A percentile compares a stretch with the other conserved stretches of the same genome.
These are phyloP conservation scores for Menidia menidia DNA, from an alignment of 2,797 vertebrate genomes.

Conservation along the genomic window DNA sequence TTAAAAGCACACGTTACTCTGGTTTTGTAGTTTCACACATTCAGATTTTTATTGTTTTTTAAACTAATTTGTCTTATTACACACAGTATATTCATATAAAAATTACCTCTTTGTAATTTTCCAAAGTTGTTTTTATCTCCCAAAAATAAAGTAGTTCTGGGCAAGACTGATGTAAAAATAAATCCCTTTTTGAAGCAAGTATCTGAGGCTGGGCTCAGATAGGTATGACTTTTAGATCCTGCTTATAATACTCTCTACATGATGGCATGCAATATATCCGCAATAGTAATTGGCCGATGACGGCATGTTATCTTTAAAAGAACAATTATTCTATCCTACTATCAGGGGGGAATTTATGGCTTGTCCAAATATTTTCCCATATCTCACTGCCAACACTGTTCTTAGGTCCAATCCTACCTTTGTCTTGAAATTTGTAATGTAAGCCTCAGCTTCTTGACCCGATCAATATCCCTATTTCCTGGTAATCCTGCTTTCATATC, in stretches of 20 bases:
- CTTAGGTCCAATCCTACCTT: slow-evolving; percentile 42
- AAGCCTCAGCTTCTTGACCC: slow-evolving; percentile 62
- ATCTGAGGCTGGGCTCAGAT: no score
- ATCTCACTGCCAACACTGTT: slow-evolving; percentile 35
- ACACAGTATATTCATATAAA: no score
- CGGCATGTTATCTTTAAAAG: neutral
- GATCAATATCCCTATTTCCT: slow-evolving; percentile 83
- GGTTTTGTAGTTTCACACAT: no score
- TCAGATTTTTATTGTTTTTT: no score
- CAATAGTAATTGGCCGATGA: neutral
- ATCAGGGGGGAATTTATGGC: slow-evolving; percentile 4
- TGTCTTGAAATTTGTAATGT: slow-evolving; percentile 67
- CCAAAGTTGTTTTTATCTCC: no score
- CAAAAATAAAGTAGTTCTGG: no score
- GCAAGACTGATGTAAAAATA: no score
- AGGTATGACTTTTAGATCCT: no score
- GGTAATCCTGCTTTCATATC: slow-evolving; percentile 77
- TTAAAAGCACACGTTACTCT: no score
- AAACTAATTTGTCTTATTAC: no score
- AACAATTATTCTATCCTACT: neutral
- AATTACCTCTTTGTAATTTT: no score
- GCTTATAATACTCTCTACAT: neutral
- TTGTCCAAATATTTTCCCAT: slow-evolving; percentile 39
- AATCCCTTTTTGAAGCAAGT: no score
- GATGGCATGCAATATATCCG: neutral